Conservation (phyloP, 2,797 vertebrate genomes). For the Dipus sagitta region DNA sequence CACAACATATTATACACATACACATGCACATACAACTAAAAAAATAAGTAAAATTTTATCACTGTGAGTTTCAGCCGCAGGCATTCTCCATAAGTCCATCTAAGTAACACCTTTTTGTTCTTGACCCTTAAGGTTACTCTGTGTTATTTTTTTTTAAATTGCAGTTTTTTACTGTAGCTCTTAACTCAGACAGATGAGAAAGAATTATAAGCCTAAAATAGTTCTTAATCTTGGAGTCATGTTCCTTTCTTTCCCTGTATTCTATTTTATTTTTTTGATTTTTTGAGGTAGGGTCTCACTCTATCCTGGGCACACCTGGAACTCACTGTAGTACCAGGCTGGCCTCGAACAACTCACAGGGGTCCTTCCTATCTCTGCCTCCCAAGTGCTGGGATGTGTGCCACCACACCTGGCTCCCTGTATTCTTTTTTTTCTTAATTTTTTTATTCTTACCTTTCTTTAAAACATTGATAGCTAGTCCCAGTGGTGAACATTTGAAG, state of each 20-base stretch:
- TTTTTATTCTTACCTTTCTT: constrained; percentile 35
- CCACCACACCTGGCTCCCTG: too few species aligned
- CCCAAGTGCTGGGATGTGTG: too few species aligned
- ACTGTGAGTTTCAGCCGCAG: constrained; percentile 55
- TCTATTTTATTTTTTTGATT: background rate
- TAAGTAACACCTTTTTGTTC: constrained; percentile 51
- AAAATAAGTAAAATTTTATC: constrained; percentile 33
- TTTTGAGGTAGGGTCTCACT: too few species aligned
- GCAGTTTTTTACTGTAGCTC: background rate
- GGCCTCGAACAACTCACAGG: too few species aligned
- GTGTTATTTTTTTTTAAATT: constrained; percentile 50
- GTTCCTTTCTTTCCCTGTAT: constrained; percentile 16
- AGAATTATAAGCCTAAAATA: background rate
- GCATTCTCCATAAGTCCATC: constrained; percentile 41
- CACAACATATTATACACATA: too few species aligned
- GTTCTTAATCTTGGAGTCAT: constrained; percentile 31
- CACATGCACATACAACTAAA: background rate
- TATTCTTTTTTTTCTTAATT: too few species aligned
- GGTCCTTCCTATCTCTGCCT: too few species aligned
- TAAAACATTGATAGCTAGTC: constrained; percentile 34
- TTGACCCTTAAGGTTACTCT: constrained; percentile 54
- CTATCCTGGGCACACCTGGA: too few species aligned
- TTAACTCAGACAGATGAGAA: constrained; percentile 47
- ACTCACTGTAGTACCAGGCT: too few species aligned
- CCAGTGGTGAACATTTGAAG: background rate